A percentile compares a stretch with the other conserved stretches of the same genome.
Evolutionary conservation across 2,888 invertebrate genomes (phyloP).

Genomic region (Megalurothrips usitatus): DNA sequence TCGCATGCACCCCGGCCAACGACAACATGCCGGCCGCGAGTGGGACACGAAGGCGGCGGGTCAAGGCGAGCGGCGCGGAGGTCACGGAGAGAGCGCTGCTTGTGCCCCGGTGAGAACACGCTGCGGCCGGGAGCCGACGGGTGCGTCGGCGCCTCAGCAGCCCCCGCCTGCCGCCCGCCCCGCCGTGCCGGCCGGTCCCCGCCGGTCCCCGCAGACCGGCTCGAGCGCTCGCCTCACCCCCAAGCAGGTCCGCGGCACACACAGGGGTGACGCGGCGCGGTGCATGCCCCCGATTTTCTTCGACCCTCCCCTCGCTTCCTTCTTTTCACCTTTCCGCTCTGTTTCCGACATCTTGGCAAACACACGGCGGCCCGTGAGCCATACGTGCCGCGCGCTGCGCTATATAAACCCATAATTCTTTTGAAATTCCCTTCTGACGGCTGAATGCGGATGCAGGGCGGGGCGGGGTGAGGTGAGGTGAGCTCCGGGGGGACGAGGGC

Average conservation of each 20-base stretch:
- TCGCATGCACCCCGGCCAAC: not conserved
- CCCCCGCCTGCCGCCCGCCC: not conserved
- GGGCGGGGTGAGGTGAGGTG: not conserved
- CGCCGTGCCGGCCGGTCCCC: no score
- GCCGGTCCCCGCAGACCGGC: no score
- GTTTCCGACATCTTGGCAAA: slow-evolving; percentile 24
- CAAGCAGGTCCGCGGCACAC: no score
- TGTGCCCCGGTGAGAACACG: no score
- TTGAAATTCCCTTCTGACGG: slow-evolving; percentile 14
- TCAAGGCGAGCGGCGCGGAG: no score
- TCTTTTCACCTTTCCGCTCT: slow-evolving; percentile 21
- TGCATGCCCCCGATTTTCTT: not conserved
- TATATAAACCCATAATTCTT: slow-evolving; percentile 19
- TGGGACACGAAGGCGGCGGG: no score
- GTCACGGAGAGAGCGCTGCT: no score
- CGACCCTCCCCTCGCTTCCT: not conserved
- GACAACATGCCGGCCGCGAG: not conserved
- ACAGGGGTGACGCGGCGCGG: no score
- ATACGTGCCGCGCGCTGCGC: not conserved
- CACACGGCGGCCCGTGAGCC: not conserved
- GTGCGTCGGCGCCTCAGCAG: not conserved
- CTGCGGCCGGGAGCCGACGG: no score
- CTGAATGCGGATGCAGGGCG: not conserved
- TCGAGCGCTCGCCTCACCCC: no score
- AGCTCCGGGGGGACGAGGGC: not conserved